These are phyloP conservation scores for Drosophila bifasciata DNA, from an alignment of 1,140 invertebrate genomes.

Conservation along the genomic window DNA sequence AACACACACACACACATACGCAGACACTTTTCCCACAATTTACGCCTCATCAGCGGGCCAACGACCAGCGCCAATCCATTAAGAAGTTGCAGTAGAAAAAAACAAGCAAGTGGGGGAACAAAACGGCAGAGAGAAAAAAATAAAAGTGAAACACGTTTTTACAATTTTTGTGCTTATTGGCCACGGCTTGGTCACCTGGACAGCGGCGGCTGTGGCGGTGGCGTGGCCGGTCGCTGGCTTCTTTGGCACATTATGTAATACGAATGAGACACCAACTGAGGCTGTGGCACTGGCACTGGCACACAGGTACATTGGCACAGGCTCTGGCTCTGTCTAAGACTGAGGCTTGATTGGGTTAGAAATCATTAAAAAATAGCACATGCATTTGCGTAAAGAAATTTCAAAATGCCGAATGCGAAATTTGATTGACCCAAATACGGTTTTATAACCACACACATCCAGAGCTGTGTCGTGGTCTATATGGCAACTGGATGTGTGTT, in stretches of 20 bases:
- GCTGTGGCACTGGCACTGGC: background rate
- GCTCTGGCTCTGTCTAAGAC: conserved; percentile 2
- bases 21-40: conserved; percentile 48
- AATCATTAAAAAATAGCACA: conserved; percentile 78
- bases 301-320: conserved; percentile 5
- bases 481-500: conserved; percentile 65
- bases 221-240: conserved; percentile 47
- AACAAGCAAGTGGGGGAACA: conserved; percentile 10
- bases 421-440: conserved; percentile 76
- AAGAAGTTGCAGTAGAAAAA: conserved; percentile 53
- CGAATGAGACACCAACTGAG: conserved; percentile 37
- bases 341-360: conserved; percentile 54
- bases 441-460: conserved; percentile 69
- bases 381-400: conserved; percentile 76
- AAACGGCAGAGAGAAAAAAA: conserved; percentile 13
- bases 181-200: conserved; percentile 64
- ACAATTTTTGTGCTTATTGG: conserved; percentile 73
- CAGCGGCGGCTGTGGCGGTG: conserved; percentile 2
- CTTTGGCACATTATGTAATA: conserved; percentile 75
- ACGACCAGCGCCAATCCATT: conserved; percentile 56
- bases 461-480: conserved; percentile 43
- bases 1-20: too few relatives aligned
- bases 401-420: conserved; percentile 72
- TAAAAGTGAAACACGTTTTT: conserved; percentile 70
- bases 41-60: conserved; percentile 44